These are phyloP conservation scores for Diarsia rubi DNA, from an alignment of 2,888 invertebrate species.

Conservation along the genomic window DNA sequence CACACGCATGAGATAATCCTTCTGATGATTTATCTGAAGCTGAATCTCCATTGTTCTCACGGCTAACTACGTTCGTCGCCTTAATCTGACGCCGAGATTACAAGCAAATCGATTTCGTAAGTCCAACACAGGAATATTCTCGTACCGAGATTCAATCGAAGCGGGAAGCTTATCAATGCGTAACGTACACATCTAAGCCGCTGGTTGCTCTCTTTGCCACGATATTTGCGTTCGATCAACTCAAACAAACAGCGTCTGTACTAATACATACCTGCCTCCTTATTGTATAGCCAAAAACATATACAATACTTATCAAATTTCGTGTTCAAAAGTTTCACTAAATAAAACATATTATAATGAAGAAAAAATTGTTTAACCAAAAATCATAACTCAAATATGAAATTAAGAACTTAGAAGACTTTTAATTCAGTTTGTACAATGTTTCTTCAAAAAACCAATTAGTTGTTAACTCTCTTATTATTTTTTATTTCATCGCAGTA, in stretches of 20 bases:
- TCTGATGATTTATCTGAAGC: conserved; percentile 64
- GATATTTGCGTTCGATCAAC: conserved; percentile 79
- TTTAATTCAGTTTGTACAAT: conserved; percentile 49
- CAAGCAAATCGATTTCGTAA: conserved; percentile 80
- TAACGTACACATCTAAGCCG: conserved; percentile 75
- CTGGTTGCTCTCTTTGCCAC: conserved; percentile 78
- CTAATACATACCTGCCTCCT: conserved; percentile 6
- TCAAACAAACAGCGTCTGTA: conserved; percentile 68
- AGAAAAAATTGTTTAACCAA: neutral
- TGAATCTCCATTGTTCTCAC: conserved; percentile 77
- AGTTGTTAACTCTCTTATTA: conserved; percentile 17
- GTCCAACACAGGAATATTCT: conserved; percentile 74
- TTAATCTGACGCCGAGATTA: conserved; percentile 80
- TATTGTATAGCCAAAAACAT: conserved; percentile 9
- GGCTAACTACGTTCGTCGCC: conserved; percentile 73
- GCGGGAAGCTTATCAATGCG: conserved; percentile 75
- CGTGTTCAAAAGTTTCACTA: conserved; percentile 7
- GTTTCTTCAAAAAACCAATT: conserved; percentile 27
- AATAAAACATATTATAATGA: conserved; percentile 9
- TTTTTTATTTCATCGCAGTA: conserved; percentile 4
- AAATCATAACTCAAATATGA: conserved; percentile 39
- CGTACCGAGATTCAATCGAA: conserved; percentile 78
- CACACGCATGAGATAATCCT: conserved; percentile 57
- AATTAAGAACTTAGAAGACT: conserved; percentile 42
- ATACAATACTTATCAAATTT: neutral